A percentile compares a stretch with the other conserved stretches of the same genome.
Conservation (phyloP, 2,113 vertebrate species). For the Etheostoma cragini region DNA sequence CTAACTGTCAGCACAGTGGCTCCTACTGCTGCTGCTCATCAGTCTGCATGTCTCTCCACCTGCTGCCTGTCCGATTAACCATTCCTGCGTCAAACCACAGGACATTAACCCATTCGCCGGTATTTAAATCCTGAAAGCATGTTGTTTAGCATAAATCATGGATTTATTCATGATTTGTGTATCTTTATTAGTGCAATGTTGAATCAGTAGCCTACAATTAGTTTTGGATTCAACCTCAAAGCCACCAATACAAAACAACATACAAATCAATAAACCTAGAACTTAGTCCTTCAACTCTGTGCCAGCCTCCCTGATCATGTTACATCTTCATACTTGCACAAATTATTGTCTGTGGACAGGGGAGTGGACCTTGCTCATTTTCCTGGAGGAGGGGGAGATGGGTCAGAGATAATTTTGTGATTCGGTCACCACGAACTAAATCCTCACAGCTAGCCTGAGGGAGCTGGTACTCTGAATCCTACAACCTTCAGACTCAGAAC, state of each 20-base stretch:
- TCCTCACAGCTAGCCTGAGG: conserved; percentile 21
- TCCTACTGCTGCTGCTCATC: conserved; percentile 55
- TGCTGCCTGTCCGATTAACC: conserved; percentile 54
- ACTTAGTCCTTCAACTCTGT: background rate
- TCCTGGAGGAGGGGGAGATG: background rate
- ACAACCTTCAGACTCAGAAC: background rate
- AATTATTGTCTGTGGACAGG: conserved; percentile 25
- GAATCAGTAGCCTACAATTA: background rate
- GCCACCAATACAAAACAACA: background rate
- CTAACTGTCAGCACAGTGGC: conserved; percentile 36
- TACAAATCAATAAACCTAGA: background rate
- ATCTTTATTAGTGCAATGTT: background rate
- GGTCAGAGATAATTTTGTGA: conserved; percentile 11
- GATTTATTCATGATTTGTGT: background rate
- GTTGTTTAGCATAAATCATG: background rate
- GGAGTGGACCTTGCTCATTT: background rate
- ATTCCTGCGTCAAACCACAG: conserved; percentile 67
- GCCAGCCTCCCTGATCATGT: background rate
- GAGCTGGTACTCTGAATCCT: background rate
- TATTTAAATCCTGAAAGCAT: background rate
- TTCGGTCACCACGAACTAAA: background rate
- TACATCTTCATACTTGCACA: conserved; percentile 21
- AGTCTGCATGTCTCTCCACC: conserved; percentile 59
- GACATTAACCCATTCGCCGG: conserved; percentile 57
- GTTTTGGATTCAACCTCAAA: background rate